Evolutionary conservation across 2,113 vertebrate species (phyloP), one percentile per base, ranked within the genome.

Genomic region (Eclectus roratus): DNA sequence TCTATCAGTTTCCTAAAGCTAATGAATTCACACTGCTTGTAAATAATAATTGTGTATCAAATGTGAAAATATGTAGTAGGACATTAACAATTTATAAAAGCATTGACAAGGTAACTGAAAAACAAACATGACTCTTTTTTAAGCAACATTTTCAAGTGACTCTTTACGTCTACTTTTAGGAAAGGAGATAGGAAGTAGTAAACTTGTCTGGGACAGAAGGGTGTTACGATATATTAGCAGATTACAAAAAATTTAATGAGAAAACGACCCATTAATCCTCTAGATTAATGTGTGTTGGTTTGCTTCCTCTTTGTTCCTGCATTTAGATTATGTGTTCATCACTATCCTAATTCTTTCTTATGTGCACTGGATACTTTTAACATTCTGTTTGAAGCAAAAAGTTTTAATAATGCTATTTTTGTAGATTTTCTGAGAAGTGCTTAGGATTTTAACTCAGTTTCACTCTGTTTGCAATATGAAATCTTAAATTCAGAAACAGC

Each of bases 51-150:
- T 91, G 61, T 94, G 33, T 88, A 91, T 95, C 52, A 94, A 91
- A 94, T 94, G 72, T 74, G 81, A 93, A 88, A 95, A 97, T 53
- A 85, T 86, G 74, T 80, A 85, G 44, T 77, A 94, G 63, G 68
- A 95, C 56, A 97, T 95, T 96, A 96, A 91, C 55, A 92, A 47
- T 88, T 97, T 97, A 77, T 87, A 94, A 94, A 97, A 96, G 9
- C n/a, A 72, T 28, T 92, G 80, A 92, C 61, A 73, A 88, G 65
- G 66, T 61, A 60, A 29, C 79, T 87, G 49, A 60, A 91, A 96
- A 74, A 92, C 50, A 97, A 96, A 93, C 78, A 87, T 41, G 95
- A 96, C 94, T 97, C 17, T 97, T 97, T 97, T 94, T 87, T 95
- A 95, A 96, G 47, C 72, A 91, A 61, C 82, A 71, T 91, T 97